Evolutionary conservation across 2,797 vertebrate species (phyloP), one percentile per base, ranked within the genome.

Genomic region (Urocyon cinereoargenteus): DNA sequence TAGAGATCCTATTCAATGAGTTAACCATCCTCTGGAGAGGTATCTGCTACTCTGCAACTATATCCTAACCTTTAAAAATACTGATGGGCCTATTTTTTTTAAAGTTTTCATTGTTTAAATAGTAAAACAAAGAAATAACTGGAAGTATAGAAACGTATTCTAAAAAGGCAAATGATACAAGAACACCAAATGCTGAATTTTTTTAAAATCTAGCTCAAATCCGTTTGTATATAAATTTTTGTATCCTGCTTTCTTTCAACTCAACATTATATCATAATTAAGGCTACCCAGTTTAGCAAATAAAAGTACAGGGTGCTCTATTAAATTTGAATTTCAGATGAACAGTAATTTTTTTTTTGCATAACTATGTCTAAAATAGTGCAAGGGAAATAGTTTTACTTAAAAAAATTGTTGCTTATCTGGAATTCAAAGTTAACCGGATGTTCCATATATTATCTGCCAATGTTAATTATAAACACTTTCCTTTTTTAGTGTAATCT

Each of bases 161-260:
- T 51, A 31, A 31, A 16, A 87, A 64, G 6, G 4, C n/a, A 49
- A 77, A 19, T 5, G 53, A 3, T 11, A 13, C 22, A 34, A 90
- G 14, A 72, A 92, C 18, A 79, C 1, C 2, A 64, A 64, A 72
- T 86, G 61, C 1, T 11, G 1, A 18, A 57, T 61, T 24, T 84
- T 94, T 95, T 10, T 49, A 6, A 75, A 89, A 79, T 6, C 19
- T 91, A 45, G 6, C 18, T 92, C 83, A 92, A 97, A 87, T 75
- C 40, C 34, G 70, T 45, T 14, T 84, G 5, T 59, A 31, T 31
- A 12, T 49, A 72, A 79, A 93, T 77, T 8, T 61, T 87, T 93
- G 14, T 28, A 62, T 68, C 6, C 4, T 84, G 2, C 3, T 77
- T 82, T 77, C 51, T 68, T 34, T 36, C 49, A 64, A 51, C 14